Percentiles rank a stretch among this genome's conserved stretches.
phyloP scores from a whole-genome alignment of 2,888 invertebrate genomes.

The Dysmachus trigonus region DNA sequence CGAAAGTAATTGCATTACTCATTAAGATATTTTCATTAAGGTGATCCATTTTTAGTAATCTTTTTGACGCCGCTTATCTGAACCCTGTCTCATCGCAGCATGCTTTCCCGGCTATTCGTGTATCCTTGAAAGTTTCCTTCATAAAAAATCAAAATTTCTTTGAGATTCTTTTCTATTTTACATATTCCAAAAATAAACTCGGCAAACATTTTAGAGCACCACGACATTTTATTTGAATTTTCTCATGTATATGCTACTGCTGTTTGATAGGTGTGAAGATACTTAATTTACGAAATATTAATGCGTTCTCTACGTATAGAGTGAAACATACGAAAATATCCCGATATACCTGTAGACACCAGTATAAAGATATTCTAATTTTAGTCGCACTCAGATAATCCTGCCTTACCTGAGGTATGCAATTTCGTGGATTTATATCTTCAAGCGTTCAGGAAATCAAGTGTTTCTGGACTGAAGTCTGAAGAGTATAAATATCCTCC shows the following conservation, averaged over 20 bases:
- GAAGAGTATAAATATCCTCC: background rate
- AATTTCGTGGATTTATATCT: constrained; percentile 30
- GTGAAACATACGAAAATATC: constrained; percentile 17
- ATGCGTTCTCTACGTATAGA: constrained; percentile 21
- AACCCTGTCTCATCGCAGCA: background rate
- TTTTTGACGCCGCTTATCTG: background rate
- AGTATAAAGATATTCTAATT: constrained; percentile 42
- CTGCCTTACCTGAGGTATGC: constrained; percentile 47
- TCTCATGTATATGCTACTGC: background rate
- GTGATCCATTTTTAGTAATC: background rate
- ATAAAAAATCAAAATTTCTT: constrained; percentile 23
- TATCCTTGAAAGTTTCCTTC: constrained; percentile 32
- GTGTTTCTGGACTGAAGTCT: background rate
- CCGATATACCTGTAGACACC: constrained; percentile 33
- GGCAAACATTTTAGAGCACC: constrained; percentile 30
- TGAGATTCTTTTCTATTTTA: constrained; percentile 25
- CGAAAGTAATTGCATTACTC: constrained; percentile 21
- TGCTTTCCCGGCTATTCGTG: background rate
- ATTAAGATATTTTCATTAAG: constrained; percentile 14
- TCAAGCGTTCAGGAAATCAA: background rate
- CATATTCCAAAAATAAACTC: constrained; percentile 36
- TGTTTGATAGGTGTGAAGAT: constrained; percentile 25
- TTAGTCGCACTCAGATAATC: constrained; percentile 43
- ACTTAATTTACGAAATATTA: constrained; percentile 38
- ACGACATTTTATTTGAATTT: constrained; percentile 21